Base-by-base conservation (phyloP, 2,113 vertebrate species). In the Megaceryle torquata region DNA sequence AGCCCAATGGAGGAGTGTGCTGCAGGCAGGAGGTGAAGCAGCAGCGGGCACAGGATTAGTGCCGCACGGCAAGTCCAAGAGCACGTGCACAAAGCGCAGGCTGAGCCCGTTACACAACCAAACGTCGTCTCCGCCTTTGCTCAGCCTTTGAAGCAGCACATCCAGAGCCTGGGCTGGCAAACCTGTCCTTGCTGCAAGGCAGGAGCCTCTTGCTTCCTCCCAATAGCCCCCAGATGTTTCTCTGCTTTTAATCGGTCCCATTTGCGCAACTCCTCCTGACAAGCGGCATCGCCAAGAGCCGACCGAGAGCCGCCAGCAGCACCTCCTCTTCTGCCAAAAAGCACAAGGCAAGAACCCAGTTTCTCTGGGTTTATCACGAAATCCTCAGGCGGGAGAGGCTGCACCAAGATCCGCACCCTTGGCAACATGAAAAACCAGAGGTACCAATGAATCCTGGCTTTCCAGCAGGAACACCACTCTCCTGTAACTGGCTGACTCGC, bases 1-100 rank as follows among this genome's bases (percentile, higher is more conserved):
- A 44, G 0, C 10, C 18, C 61, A 31, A 53, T 2, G 1, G 1
- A 25, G 54, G 9, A 14, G 50, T 0, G 0, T 2, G 1, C 0
- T 57, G 33, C 64, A 12, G 56, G 10, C 13, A 28, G 80, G 15
- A 29, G 46, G 13, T 5, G 8, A 51, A 59, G 54, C 41, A 44
- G 70, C 37, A 68, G 75, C 39, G 4, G 48, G 53, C 71, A 10
- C 26, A 8, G 84, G 63, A 61, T 35, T 33, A 51, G 70, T 0
- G 12, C 31, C 2, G 11, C 88, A 50, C 5, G 6, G 16, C 48
- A 71, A 26, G 37, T 22, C 35, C 63, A 8, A 15, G 61, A 4
- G 4, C 28, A 39, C 2, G 0, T 18, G 5, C 19, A 16, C 2
- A 0, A 3, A 20, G 54, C 5, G 1, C 2, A 0, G 59, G 68